phyloP scores from a whole-genome alignment of 2,113 vertebrate species.

The Cololabis saira region DNA sequence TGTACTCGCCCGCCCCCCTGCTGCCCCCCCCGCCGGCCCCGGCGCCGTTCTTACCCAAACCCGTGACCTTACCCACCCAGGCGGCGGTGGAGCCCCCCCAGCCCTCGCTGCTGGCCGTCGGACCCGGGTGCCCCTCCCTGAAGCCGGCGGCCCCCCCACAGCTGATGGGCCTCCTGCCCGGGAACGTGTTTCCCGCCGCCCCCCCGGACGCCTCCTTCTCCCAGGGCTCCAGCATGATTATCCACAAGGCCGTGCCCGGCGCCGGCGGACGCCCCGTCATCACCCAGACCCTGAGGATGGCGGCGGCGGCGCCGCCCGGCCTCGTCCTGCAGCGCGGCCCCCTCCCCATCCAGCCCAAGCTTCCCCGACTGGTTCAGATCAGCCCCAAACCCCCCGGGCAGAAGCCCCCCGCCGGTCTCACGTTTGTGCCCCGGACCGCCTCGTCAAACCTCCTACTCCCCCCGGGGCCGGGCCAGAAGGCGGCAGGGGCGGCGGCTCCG shows the following conservation, averaged over 20 bases:
- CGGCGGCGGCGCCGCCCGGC: constrained; percentile 54
- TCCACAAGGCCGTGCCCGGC: constrained; percentile 76
- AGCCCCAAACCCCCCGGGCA: constrained; percentile 82
- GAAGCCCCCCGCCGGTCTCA: constrained; percentile 73
- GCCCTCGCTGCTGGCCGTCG: constrained; percentile 81
- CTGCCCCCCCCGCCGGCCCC: constrained; percentile 63
- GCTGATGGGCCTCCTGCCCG: constrained; percentile 82
- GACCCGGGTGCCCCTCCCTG: constrained; percentile 81
- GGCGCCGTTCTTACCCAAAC: constrained; percentile 70
- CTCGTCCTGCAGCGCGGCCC: constrained; percentile 76
- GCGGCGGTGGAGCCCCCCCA: constrained; percentile 83
- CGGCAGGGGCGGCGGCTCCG: constrained; percentile 45
- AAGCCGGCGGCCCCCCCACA: constrained; percentile 80
- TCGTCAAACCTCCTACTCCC: constrained; percentile 80
- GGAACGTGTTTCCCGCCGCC: constrained; percentile 79
- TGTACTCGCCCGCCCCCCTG: constrained; percentile 73
- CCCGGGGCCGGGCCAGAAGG: constrained; percentile 66
- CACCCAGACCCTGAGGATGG: constrained; percentile 65
- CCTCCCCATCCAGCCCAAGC: constrained; percentile 82
- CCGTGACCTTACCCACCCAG: constrained; percentile 78
- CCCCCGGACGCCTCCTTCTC: constrained; percentile 79
- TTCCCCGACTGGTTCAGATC: constrained; percentile 82
- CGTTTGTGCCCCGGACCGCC: constrained; percentile 74
- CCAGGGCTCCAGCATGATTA: constrained; percentile 79
- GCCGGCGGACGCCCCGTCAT: constrained; percentile 68